These are phyloP conservation scores for Paramormyrops hopkinsi DNA, from an alignment of 2,797 vertebrate species.

Conservation along the genomic window DNA sequence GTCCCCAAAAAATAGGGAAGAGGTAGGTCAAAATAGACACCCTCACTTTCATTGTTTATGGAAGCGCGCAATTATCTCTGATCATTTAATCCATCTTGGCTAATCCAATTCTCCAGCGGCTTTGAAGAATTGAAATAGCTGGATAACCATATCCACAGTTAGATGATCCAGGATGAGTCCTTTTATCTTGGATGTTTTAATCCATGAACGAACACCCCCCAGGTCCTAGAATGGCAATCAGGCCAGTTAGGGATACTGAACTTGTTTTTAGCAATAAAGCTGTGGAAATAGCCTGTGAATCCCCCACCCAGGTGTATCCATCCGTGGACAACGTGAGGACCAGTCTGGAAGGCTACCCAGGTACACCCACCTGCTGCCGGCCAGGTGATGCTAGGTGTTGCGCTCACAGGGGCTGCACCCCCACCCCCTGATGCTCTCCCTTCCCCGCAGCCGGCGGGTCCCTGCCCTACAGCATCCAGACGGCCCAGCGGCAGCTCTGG, in stretches of 20 bases:
- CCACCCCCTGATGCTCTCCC: background rate
- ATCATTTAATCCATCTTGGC: background rate
- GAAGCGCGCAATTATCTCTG: background rate
- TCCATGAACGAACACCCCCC: background rate
- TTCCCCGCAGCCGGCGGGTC: conserved; percentile 81
- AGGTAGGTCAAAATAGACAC: background rate
- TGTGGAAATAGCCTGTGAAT: background rate
- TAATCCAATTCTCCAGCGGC: background rate
- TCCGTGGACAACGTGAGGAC: conserved; percentile 88
- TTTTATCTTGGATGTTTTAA: background rate
- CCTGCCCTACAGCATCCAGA: conserved; percentile 90
- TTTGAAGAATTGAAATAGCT: background rate
- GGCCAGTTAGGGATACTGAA: background rate
- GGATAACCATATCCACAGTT: background rate
- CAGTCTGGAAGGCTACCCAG: conserved; percentile 94
- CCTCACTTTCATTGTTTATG: background rate
- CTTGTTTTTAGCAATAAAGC: background rate
- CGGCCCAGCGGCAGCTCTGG: conserved; percentile 91
- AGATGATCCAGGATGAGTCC: background rate
- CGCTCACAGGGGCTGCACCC: background rate
- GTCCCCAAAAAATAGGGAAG: background rate
- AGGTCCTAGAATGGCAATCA: background rate
- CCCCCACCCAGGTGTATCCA: conserved; percentile 74
- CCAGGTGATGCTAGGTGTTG: background rate
- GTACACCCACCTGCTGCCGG: conserved; percentile 49